These are phyloP conservation scores for Telmatherina bonti DNA, from an alignment of 2,797 vertebrate species.

Conservation along the genomic window DNA sequence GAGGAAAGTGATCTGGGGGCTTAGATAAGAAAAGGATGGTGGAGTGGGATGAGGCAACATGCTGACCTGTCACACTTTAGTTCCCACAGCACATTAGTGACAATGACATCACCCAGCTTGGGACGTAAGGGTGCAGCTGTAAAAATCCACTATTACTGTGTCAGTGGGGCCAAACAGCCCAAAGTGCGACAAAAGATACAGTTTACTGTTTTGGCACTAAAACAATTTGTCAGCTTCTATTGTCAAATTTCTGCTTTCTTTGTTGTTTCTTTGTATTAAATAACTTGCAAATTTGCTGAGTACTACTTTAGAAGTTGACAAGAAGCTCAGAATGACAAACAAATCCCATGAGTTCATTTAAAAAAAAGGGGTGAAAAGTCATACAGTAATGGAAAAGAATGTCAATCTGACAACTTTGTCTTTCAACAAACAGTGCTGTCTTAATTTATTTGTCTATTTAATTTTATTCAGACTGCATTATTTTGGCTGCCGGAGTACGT, in stretches of 20 bases:
- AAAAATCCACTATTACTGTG: constrained; percentile 36
- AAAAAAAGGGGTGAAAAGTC: constrained; percentile 41
- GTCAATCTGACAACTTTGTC: constrained; percentile 58
- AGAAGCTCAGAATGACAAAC: constrained; percentile 48
- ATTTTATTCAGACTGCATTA: constrained; percentile 70
- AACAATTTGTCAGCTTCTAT: background rate
- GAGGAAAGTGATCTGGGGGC: constrained; percentile 7
- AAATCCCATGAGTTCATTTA: constrained; percentile 49
- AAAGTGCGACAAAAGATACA: background rate
- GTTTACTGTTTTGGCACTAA: background rate
- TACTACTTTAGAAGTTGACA: constrained; percentile 30
- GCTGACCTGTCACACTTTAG: constrained; percentile 57
- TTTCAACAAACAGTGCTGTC: constrained; percentile 63
- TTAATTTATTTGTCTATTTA: constrained; percentile 46
- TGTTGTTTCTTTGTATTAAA: constrained; percentile 9
- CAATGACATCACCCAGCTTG: constrained; percentile 54
- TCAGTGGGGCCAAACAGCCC: constrained; percentile 15
- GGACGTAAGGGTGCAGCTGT: constrained; percentile 35
- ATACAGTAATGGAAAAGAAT: constrained; percentile 60
- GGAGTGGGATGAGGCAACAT: constrained; percentile 33
- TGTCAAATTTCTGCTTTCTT: constrained; percentile 10
- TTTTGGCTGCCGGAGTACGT: constrained; percentile 69
- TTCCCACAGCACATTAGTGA: constrained; percentile 31
- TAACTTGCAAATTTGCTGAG: constrained; percentile 1
- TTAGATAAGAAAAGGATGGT: constrained; percentile 3